phyloP scores from a whole-genome alignment of 2,797 vertebrate species.

The Cyclura pinguis region DNA sequence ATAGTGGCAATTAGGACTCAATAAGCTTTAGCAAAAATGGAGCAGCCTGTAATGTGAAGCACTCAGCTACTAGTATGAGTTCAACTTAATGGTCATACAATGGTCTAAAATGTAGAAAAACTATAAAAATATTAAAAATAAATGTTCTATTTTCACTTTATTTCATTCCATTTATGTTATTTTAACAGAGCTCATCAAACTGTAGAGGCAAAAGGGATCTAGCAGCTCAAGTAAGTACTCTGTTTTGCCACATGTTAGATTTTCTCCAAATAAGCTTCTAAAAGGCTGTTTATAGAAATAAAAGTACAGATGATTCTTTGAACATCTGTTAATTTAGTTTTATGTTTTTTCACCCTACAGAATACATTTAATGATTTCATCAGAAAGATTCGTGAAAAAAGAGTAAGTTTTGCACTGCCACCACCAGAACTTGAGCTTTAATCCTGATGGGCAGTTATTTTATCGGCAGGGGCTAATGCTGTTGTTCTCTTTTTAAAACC shows the following conservation, averaged over 20 bases:
- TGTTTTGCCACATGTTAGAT: not conserved
- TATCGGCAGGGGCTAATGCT: not conserved
- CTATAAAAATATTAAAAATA: too few species aligned
- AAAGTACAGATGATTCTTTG: not conserved
- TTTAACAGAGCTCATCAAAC: slow-evolving; percentile 62
- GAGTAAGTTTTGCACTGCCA: not conserved
- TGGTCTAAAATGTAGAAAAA: not conserved
- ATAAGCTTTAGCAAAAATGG: not conserved
- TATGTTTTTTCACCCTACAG: not conserved
- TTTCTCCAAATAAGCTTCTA: slow-evolving; percentile 22
- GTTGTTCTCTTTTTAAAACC: not conserved
- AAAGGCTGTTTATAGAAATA: not conserved
- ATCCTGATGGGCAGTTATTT: not conserved
- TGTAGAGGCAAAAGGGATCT: slow-evolving; percentile 64
- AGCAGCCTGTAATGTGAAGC: not conserved
- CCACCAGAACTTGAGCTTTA: not conserved
- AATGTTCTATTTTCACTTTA: not conserved
- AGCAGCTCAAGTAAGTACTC: slow-evolving; percentile 65
- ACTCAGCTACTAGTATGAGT: not conserved
- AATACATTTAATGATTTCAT: slow-evolving; percentile 14
- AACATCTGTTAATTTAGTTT: not conserved
- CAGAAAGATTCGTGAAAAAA: slow-evolving; percentile 13
- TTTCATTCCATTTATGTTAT: slow-evolving; percentile 18
- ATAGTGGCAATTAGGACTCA: too few species aligned
- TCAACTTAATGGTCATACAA: not conserved